Percentiles rank a stretch among this genome's conserved stretches.
These are phyloP conservation scores for Mystacornis crossleyi DNA, from an alignment of 2,113 vertebrate species.

Conservation along the genomic window DNA sequence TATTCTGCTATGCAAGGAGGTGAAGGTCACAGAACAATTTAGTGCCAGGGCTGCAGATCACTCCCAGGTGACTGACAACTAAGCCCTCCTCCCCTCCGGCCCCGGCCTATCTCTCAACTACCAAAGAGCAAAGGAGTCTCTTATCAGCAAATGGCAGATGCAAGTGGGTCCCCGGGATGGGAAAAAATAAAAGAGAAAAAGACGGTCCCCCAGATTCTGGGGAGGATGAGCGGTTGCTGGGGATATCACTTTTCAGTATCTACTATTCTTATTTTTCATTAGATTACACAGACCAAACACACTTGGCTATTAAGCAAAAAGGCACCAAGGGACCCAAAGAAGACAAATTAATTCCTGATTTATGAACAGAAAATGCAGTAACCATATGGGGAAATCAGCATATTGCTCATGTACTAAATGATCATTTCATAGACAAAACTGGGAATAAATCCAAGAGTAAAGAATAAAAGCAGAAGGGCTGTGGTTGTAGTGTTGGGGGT, in stretches of 20 bases:
- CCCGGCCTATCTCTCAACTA: background rate
- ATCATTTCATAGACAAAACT: slow-evolving; percentile 56
- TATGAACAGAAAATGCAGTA: slow-evolving; percentile 54
- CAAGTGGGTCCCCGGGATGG: background rate
- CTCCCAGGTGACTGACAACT: slow-evolving; percentile 31
- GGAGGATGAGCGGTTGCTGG: background rate
- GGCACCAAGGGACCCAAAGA: slow-evolving; percentile 21
- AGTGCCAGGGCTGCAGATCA: slow-evolving; percentile 1
- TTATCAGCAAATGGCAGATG: slow-evolving; percentile 61
- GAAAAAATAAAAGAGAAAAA: background rate
- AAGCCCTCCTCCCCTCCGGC: background rate
- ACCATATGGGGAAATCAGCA: slow-evolving; percentile 49
- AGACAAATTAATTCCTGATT: slow-evolving; percentile 66
- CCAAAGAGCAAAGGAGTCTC: background rate
- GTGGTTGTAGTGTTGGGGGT: background rate
- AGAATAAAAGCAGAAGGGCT: background rate
- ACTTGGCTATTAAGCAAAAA: slow-evolving; percentile 45
- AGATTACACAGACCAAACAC: slow-evolving; percentile 23
- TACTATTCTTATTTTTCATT: slow-evolving; percentile 37
- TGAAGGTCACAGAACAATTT: slow-evolving; percentile 50
- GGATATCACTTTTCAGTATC: background rate
- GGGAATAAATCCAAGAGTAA: slow-evolving; percentile 54
- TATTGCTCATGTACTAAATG: slow-evolving; percentile 51
- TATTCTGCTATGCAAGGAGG: background rate
- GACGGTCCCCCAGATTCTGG: background rate